These are phyloP conservation scores for Cryptus viduatorius DNA, from an alignment of 2,888 invertebrate species.

Conservation along the genomic window DNA sequence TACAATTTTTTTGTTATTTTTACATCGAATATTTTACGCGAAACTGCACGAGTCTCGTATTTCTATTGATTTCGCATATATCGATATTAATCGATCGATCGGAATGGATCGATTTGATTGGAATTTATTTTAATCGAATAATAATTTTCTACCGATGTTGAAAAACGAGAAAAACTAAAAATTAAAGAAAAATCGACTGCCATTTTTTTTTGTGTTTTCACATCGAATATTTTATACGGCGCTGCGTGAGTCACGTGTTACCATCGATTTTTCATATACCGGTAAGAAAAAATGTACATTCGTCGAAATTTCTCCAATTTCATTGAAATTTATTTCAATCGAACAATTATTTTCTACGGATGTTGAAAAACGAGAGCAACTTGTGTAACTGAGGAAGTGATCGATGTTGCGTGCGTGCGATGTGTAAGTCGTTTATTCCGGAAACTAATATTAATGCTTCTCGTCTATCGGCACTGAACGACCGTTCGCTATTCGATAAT, in stretches of 20 bases:
- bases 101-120: too few species aligned
- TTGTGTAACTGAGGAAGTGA: conserved; percentile 45
- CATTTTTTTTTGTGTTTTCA: not conserved
- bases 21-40: not conserved
- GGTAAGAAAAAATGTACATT: not conserved
- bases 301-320: too few species aligned
- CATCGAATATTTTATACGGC: not conserved
- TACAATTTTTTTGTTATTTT: not conserved
- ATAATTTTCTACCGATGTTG: too few species aligned
- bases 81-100: too few species aligned
- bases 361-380: not conserved
- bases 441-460: conserved; percentile 52
- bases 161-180: not conserved
- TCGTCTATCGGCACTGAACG: not conserved
- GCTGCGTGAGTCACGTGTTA: not conserved
- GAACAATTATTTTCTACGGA: too few species aligned
- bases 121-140: too few species aligned
- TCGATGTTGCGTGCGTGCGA: not conserved
- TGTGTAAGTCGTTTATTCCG: conserved; percentile 44
- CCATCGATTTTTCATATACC: too few species aligned
- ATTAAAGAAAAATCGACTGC: too few species aligned
- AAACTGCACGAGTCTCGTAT: not conserved
- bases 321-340: too few species aligned
- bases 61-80: too few species aligned
- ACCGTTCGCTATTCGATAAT: conserved; percentile 41